Evolutionary conservation across 2,797 vertebrate species (phyloP).

Genomic region (Characodon lateralis): DNA sequence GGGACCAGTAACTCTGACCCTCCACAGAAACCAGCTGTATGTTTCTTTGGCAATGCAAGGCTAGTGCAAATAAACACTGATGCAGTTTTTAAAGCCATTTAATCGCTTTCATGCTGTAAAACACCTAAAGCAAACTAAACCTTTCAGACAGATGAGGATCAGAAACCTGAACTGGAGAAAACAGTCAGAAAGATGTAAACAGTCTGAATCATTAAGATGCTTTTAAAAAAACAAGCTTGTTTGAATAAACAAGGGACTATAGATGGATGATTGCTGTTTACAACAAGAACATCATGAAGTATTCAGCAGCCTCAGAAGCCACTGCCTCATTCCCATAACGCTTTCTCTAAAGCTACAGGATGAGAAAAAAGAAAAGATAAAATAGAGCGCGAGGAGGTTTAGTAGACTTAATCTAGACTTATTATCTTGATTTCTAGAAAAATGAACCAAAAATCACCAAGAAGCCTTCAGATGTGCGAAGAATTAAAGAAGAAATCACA

Average conservation of each 20-base stretch:
- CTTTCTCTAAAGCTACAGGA: conserved; percentile 1
- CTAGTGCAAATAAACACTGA: not conserved
- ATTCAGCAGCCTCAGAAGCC: conserved; percentile 43
- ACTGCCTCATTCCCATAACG: conserved; percentile 26
- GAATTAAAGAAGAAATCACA: no score
- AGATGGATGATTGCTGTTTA: conserved; percentile 60
- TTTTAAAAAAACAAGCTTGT: conserved; percentile 18
- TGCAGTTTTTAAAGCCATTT: not conserved
- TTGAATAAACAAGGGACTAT: conserved; percentile 18
- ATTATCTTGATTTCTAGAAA: no score
- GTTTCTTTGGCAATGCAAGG: not conserved
- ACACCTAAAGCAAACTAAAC: not conserved
- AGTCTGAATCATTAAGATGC: conserved; percentile 38
- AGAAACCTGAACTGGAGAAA: not conserved
- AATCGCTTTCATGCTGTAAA: not conserved
- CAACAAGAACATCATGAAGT: conserved; percentile 54
- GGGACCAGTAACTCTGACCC: not conserved
- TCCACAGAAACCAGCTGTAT: not conserved
- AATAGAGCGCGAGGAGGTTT: no score
- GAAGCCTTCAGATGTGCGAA: not conserved
- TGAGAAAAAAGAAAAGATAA: not conserved
- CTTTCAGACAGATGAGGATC: not conserved
- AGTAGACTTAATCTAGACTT: not conserved
- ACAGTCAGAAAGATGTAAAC: conserved; percentile 14
- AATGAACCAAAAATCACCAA: not conserved